A percentile compares a stretch with the other conserved stretches of the same genome.
Evolutionary conservation across 1,140 invertebrate species (phyloP).

Genomic region (Bemisia tabaci): DNA sequence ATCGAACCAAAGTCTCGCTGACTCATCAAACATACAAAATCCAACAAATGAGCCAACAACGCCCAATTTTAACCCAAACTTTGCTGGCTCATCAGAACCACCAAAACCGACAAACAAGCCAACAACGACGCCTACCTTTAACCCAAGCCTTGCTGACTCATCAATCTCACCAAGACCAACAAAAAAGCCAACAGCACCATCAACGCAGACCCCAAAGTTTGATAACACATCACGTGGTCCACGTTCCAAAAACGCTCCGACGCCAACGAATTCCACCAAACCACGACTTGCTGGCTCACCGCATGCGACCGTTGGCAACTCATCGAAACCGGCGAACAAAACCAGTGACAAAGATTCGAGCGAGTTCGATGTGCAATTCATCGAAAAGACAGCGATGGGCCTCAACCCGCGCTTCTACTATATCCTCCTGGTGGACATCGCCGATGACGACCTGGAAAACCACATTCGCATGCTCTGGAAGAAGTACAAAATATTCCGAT

Average conservation of each 20-base stretch:
- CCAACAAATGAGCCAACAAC: too few relatives aligned
- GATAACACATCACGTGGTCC: too few relatives aligned
- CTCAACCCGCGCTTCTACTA: background rate
- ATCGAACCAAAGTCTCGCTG: too few relatives aligned
- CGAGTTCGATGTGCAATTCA: background rate
- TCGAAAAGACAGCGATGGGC: background rate
- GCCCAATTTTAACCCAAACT: too few relatives aligned
- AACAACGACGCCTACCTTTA: too few relatives aligned
- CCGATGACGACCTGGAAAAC: background rate
- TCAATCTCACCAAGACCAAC: too few relatives aligned
- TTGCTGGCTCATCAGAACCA: too few relatives aligned
- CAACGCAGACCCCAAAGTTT: too few relatives aligned
- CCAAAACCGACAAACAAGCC: too few relatives aligned
- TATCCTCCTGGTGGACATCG: background rate
- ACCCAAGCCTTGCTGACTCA: too few relatives aligned
- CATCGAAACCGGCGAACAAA: background rate
- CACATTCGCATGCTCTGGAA: background rate
- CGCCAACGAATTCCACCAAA: background rate
- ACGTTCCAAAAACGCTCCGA: background rate
- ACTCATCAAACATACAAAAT: too few relatives aligned
- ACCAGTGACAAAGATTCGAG: background rate
- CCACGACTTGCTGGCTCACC: background rate
- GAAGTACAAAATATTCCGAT: background rate
- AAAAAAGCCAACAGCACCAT: too few relatives aligned
- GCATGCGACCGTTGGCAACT: background rate